Evolutionary conservation across 2,113 vertebrate species (phyloP).

Genomic region (Phylloscopus trochilus): DNA sequence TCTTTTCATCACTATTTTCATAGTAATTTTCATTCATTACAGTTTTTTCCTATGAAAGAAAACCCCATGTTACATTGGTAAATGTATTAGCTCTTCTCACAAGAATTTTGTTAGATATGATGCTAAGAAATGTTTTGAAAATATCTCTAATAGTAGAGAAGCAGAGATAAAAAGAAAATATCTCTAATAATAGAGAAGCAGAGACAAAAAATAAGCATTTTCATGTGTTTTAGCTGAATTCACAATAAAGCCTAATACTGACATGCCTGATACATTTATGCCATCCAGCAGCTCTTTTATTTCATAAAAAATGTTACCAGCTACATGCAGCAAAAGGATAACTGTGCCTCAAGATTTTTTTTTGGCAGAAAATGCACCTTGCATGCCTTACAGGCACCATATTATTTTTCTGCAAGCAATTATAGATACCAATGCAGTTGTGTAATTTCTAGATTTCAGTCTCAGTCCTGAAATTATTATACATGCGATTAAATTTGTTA

Average conservation of each 20-base stretch:
- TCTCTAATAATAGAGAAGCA: not conserved
- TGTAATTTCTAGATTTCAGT: not conserved
- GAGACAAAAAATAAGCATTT: not conserved
- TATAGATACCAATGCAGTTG: not conserved
- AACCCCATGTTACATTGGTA: not conserved
- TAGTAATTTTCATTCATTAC: too few species aligned
- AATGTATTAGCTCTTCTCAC: not conserved
- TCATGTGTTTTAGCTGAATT: not conserved
- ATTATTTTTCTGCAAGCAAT: not conserved
- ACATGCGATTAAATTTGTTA: not conserved
- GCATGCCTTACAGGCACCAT: not conserved
- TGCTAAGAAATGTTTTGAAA: not conserved
- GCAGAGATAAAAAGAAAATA: not conserved
- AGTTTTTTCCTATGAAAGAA: not conserved
- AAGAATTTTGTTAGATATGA: not conserved
- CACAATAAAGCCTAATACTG: not conserved
- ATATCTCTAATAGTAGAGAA: not conserved
- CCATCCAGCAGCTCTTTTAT: not conserved
- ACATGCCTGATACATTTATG: not conserved
- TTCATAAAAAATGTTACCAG: not conserved
- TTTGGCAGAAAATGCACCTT: not conserved
- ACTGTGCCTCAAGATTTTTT: not conserved
- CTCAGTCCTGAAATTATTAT: not conserved
- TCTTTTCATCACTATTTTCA: not conserved
- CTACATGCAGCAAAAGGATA: not conserved